These are phyloP conservation scores for Drosophila sechellia DNA, from an alignment of 1,140 invertebrate species.

Conservation along the genomic window DNA sequence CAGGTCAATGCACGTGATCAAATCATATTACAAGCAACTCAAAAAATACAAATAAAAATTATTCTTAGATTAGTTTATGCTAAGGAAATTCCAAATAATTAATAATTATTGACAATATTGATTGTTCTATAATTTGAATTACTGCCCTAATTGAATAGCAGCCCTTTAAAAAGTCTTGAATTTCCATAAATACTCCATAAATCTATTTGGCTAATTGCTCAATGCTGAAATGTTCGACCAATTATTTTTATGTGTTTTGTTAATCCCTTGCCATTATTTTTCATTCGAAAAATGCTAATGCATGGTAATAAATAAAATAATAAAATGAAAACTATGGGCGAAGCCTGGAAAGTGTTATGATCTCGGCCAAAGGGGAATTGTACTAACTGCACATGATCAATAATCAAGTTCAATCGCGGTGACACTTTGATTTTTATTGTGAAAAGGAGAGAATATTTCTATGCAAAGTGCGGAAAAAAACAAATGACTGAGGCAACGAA, in stretches of 20 bases:
- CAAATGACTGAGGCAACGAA: constrained; percentile 70
- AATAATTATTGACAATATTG: background rate
- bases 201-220: background rate
- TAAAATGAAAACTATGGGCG: constrained; percentile 16
- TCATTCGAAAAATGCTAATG: constrained; percentile 13
- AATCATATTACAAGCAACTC: background rate
- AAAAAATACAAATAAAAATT: background rate
- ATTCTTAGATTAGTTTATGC: background rate
- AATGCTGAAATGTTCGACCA: background rate
- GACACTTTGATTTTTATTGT: background rate
- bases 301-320: constrained; percentile 5
- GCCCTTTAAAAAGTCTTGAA: background rate
- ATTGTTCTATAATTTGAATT: too few relatives aligned
- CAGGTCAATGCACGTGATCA: constrained; percentile 9
- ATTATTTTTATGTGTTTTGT: constrained; percentile 3
- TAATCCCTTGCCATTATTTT: background rate
- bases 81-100: too few relatives aligned
- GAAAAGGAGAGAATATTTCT: constrained; percentile 9
- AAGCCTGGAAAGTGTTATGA: constrained; percentile 31
- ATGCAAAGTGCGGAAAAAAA: constrained; percentile 19
- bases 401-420: background rate
- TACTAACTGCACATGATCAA: constrained; percentile 13
- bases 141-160: too few relatives aligned
- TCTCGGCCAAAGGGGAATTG: constrained; percentile 1
- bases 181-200: background rate